These are phyloP conservation scores for Listronotus oregonensis DNA, from an alignment of 1,140 invertebrate species.

Conservation along the genomic window DNA sequence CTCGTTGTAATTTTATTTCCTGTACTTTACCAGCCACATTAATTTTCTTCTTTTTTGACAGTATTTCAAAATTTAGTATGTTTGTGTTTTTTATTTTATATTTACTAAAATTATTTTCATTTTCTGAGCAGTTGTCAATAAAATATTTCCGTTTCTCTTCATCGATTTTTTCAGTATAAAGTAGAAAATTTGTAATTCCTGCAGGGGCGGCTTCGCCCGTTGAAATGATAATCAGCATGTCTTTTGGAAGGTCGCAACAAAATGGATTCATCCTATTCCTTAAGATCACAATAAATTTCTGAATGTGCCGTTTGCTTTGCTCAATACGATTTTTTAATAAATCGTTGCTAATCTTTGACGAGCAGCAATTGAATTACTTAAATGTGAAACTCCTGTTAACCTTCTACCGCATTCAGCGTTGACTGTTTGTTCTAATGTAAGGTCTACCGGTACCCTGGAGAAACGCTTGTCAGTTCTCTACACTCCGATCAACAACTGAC, in stretches of 20 bases:
- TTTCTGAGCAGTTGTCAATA: background rate
- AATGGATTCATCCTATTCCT: conserved; percentile 2
- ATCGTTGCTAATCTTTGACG: conserved; percentile 21
- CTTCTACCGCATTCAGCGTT: conserved; percentile 42
- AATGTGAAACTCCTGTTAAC: conserved; percentile 33
- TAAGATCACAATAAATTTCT: no score
- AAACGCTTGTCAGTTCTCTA: conserved; percentile 30
- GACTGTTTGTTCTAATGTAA: no score
- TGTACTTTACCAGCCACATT: background rate
- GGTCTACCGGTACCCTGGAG: conserved; percentile 30
- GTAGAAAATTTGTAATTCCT: no score
- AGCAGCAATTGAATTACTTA: conserved; percentile 38
- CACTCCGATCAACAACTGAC: conserved; percentile 12
- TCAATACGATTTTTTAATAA: background rate
- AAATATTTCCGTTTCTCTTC: background rate
- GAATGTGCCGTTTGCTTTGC: background rate
- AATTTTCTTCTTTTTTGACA: conserved; percentile 1
- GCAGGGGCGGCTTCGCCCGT: no score
- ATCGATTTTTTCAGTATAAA: no score
- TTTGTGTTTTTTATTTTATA: background rate
- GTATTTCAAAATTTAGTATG: background rate
- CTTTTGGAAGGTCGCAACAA: background rate
- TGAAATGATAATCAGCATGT: background rate
- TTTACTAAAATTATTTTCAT: background rate
- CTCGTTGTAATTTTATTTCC: conserved; percentile 4